Evolutionary conservation across 2,113 vertebrate genomes (phyloP).

Genomic region (Mesoclemmys tuberculata): DNA sequence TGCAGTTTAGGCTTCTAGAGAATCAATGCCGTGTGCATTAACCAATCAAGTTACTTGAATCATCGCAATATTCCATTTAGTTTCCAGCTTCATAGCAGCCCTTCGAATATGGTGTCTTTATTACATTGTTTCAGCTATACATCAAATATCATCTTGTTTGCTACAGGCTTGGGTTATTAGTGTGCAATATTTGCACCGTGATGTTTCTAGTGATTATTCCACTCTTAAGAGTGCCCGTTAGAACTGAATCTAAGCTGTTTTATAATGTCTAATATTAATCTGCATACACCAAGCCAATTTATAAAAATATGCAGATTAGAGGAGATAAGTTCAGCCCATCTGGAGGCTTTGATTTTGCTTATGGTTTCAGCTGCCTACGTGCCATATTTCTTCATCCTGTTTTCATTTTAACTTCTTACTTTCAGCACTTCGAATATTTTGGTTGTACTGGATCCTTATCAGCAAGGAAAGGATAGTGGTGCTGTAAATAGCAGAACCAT

Average conservation of each 20-base stretch:
- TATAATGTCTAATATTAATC: conserved; percentile 48
- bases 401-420: background rate
- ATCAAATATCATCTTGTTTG: background rate
- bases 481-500: background rate
- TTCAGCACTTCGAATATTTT: background rate
- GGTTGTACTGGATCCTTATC: background rate
- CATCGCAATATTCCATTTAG: background rate
- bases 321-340: conserved; percentile 60
- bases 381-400: conserved; percentile 32
- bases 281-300: conserved; percentile 39
- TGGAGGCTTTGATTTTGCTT: conserved; percentile 59
- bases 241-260: conserved; percentile 44
- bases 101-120: background rate
- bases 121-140: background rate
- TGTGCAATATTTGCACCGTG: background rate
- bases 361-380: conserved; percentile 47
- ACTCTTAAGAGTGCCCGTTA: conserved; percentile 39
- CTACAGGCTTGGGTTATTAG: conserved; percentile 2
- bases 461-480: background rate
- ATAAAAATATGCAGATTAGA: conserved; percentile 64
- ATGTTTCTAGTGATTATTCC: conserved; percentile 25
- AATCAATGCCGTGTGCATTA: background rate
- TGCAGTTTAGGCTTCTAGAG: background rate
- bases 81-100: background rate
- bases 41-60: background rate